Evolutionary conservation across 2,888 invertebrate species (phyloP).

Genomic region (Cerastis rubricosa): DNA sequence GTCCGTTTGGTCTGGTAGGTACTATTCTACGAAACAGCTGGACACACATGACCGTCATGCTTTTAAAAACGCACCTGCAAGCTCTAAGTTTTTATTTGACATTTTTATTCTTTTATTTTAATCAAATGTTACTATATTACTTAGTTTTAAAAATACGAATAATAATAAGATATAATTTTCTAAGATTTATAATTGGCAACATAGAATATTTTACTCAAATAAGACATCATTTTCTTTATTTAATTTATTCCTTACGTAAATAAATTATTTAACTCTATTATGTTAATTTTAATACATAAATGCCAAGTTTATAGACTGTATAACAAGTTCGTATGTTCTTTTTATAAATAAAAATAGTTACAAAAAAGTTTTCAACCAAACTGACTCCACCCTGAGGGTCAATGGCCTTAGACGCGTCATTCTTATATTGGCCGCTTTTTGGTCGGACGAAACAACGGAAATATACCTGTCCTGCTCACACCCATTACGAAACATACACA

Average conservation of each 20-base stretch:
- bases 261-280: slow-evolving; percentile 11
- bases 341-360: slow-evolving; percentile 66
- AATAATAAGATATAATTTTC: slow-evolving; percentile 5
- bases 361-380: slow-evolving; percentile 67
- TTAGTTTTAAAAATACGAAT: not conserved
- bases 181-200: not conserved
- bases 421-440: slow-evolving; percentile 90
- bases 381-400: slow-evolving; percentile 80
- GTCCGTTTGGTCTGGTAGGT: slow-evolving; percentile 36
- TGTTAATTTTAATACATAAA: slow-evolving; percentile 18
- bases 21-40: slow-evolving; percentile 58
- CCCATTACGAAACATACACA: slow-evolving; percentile 76
- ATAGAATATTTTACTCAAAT: not conserved
- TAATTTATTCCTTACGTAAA: slow-evolving; percentile 15
- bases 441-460: slow-evolving; percentile 84
- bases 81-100: slow-evolving; percentile 23
- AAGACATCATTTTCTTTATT: not conserved
- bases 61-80: slow-evolving; percentile 58
- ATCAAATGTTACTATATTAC: not conserved
- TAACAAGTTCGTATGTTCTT: slow-evolving; percentile 45
- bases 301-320: slow-evolving; percentile 9
- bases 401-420: slow-evolving; percentile 88
- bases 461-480: slow-evolving; percentile 79
- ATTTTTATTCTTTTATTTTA: slow-evolving; percentile 27
- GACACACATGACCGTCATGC: slow-evolving; percentile 20